These are phyloP conservation scores for Nycticebus coucang DNA, from an alignment of 2,113 vertebrate species.

Conservation along the genomic window DNA sequence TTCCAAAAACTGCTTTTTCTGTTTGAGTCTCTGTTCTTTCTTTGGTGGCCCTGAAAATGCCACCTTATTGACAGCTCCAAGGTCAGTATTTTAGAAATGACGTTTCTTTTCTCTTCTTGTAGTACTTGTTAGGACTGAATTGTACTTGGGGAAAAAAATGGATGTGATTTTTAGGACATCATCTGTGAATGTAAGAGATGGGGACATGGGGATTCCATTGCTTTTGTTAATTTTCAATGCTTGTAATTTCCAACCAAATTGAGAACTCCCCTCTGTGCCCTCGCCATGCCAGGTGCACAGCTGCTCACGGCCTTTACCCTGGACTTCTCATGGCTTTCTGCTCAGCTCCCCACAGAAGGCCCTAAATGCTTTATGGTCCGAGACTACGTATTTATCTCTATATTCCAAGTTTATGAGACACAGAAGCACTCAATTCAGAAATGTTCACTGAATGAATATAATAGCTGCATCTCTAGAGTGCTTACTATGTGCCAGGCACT, in stretches of 20 bases:
- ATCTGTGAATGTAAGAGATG: background rate
- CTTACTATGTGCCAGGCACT: background rate
- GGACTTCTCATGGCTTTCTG: background rate
- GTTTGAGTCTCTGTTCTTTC: slow-evolving; percentile 41
- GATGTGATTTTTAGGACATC: slow-evolving; percentile 1
- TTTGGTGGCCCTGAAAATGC: slow-evolving; percentile 9
- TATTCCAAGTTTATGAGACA: background rate
- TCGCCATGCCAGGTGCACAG: background rate
- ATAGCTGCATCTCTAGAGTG: background rate
- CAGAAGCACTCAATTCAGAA: background rate
- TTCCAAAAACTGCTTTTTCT: background rate
- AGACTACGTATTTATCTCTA: background rate
- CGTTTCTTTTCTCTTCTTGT: background rate
- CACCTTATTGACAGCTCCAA: slow-evolving; percentile 6
- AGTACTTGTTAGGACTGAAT: background rate
- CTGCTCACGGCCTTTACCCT: background rate
- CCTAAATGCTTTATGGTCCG: background rate
- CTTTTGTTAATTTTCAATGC: background rate
- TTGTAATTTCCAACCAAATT: background rate
- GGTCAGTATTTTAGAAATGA: background rate
- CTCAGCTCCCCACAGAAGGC: background rate
- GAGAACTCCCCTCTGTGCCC: background rate
- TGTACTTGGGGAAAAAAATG: slow-evolving; percentile 19
- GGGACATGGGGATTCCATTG: background rate
- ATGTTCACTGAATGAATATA: background rate